Evolutionary conservation across 2,797 vertebrate genomes (phyloP), one percentile per base, ranked within the genome.

Genomic region (Enteromius anoplus): DNA sequence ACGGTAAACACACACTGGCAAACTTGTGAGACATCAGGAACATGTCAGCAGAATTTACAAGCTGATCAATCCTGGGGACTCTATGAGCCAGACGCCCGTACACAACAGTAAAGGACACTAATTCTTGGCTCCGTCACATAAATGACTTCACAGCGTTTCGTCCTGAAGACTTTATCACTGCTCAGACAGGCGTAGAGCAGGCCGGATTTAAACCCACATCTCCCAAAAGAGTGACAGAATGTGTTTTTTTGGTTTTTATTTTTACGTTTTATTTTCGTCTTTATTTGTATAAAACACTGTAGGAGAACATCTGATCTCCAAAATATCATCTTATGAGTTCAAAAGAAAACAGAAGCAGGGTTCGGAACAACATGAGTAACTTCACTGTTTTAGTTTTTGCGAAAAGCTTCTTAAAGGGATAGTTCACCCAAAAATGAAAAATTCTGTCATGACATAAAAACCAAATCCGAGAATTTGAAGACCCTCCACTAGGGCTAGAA

Each of bases 21-120:
- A 26, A 45, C 65, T 58, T 1, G 12, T 72, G 21, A 79, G 45
- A 66, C 58, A 66, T 69, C 32, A 58, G 49, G 55, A 65, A 29
- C 82, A 84, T 68, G 45, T 66, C 83, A 80, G 40, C 55, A 21
- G 26, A 34, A 26, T 65, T 65, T 65, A 37, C 14, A 8, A 66
- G 42, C 85, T 55, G 80, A 80, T 86, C 60, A 72, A 85, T 84
- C 87, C 65, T 78, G 26, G 26, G 47, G 29, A 51, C 42, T 45
- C 69, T 81, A 86, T 65, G 70, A 78, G 84, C n/a, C 21, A 45
- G 21, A 70, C 23, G 51, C 69, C 86, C 40, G 2, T 29, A 26
- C 55, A n/a, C 40, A 51, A 66, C 65, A 68, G 62, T 10, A 40
- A 77, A 76, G 37, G 62, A 83, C 69, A 73, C 21, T 80, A 40